Conservation (phyloP, 2,888 invertebrate species). For the Dione vanillae region DNA sequence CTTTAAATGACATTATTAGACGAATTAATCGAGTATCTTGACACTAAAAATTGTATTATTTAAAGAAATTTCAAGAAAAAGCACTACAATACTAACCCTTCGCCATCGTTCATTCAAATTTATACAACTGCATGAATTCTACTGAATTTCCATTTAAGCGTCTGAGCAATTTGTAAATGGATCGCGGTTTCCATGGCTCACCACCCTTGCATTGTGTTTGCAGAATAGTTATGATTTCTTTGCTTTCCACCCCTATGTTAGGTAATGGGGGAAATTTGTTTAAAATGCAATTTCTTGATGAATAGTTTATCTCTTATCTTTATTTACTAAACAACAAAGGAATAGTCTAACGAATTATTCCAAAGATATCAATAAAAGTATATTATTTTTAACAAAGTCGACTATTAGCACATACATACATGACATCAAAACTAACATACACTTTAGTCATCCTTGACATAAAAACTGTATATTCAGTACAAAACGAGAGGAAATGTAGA, state of each 20-base stretch:
- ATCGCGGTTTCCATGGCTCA: slow-evolving; percentile 57
- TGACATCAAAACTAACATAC: background rate
- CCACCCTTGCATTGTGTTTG: slow-evolving; percentile 47
- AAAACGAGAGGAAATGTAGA: slow-evolving; percentile 1
- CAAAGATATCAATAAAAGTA: background rate
- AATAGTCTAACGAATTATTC: background rate
- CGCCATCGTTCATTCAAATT: slow-evolving; percentile 70
- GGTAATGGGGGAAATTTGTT: slow-evolving; percentile 44
- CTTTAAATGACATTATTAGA: background rate
- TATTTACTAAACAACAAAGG: slow-evolving; percentile 2
- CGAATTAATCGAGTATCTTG: background rate
- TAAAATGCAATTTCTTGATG: slow-evolving; percentile 27
- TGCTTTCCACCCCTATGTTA: slow-evolving; percentile 47
- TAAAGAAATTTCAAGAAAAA: background rate
- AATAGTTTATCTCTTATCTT: slow-evolving; percentile 20
- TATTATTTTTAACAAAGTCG: background rate
- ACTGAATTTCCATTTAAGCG: slow-evolving; percentile 63
- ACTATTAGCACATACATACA: background rate
- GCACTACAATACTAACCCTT: slow-evolving; percentile 17
- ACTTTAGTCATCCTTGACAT: slow-evolving; percentile 12
- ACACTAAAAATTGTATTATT: background rate
- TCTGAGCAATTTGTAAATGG: slow-evolving; percentile 78
- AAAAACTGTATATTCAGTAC: slow-evolving; percentile 21
- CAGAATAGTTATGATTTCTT: slow-evolving; percentile 49
- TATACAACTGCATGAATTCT: slow-evolving; percentile 69